Evolutionary conservation across 1,140 invertebrate genomes (phyloP), one percentile per base, ranked within the genome.

Genomic region (Coelopa frigida): DNA sequence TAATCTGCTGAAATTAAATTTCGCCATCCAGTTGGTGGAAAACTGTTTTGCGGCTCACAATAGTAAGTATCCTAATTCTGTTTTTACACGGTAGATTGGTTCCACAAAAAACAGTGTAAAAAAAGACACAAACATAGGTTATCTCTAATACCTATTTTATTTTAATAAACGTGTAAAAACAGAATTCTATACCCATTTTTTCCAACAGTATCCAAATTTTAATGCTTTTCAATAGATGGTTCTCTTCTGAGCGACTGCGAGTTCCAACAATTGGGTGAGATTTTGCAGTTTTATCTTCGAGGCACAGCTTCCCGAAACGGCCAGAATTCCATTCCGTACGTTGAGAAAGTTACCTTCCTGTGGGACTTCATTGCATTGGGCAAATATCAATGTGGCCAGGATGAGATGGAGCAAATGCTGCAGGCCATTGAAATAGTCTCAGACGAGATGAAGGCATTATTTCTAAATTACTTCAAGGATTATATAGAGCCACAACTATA

Each of bases 381-480:
- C 6, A 52, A 49, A 44, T 55, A 58, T 24, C 37, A 55, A 45
- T 51, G 42, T 22, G 40, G 15, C 12, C 5, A 24, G 21, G 12
- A 39, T 14, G 38, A 53, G 14, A 24, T 53, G 8, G 5, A 11
- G 0, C 6, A 14, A 0, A 47, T 61, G 17, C 43, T 47, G 4
- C 20, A 12, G n/a, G 27, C 45, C 6, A 24, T 66, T 6, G 21
- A 59, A 11, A 52, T 41, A 24, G 11, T 63, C 5, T 10, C 52
- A 4, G 29, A n/a, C 14, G 59, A 66, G 29, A 50, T 41, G 10
- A 39, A 22, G 11, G 22, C 31, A 7, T 42, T 66, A 3, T 63
- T 66, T 46, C 17, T 54, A 29, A 62, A 63, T 54, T 66, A 66
- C 53, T 66, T 56, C 51, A 58, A 66, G 42, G 58, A 66, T 45